Evolutionary conservation across 2,797 vertebrate species (phyloP), one percentile per base, ranked within the genome.

Genomic region (Typhlichthys eigenmanni): DNA sequence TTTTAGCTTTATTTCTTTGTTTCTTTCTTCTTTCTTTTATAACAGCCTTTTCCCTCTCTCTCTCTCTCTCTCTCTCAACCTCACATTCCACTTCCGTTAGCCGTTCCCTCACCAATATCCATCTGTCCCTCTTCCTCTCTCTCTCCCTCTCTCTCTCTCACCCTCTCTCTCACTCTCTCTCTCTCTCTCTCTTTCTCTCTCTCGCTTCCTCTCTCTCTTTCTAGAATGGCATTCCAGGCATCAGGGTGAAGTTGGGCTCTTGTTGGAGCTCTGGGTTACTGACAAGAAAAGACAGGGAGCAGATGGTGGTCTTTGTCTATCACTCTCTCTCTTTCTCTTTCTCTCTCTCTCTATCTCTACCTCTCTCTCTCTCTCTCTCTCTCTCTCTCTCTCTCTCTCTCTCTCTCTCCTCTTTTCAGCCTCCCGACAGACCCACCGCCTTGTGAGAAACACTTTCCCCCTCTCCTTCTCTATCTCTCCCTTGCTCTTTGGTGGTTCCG

Each of bases 241-340:
- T 71, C 49, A 91, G 91, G 90, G 95, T 91, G 91, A 92, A 93
- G 83, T 81, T 59, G 80, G 85, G 85, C 75, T 85, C 83, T 68
- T 86, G 92, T 92, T 92, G 93, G 94, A 87, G 93, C 83, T 82
- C 92, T 85, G 93, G 95, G 94, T 94, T 92, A 91, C 92, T 65
- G 60, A 93, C 88, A 87, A 97, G 94, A 97, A 96, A 43, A 96
- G 95, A 95, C 95, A 91, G 90, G 94, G 93, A 97, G 95, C 97
- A 98, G 96, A 98, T 98, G 96, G 96, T 94, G 94, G 87, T 91
- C 94, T 94, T 94, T 91, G 90, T 93, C 90, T 24, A 24, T 24
- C 24, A 24, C 48, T 47, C 13, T 13, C n/a, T 34, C 32, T 34
- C 4, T 34, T 11, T 47, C 12, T 48, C 47, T 13, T 2, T 48